These are phyloP conservation scores for Xanthorhoe spadicearia DNA, from an alignment of 2,888 invertebrate genomes.

Conservation along the genomic window DNA sequence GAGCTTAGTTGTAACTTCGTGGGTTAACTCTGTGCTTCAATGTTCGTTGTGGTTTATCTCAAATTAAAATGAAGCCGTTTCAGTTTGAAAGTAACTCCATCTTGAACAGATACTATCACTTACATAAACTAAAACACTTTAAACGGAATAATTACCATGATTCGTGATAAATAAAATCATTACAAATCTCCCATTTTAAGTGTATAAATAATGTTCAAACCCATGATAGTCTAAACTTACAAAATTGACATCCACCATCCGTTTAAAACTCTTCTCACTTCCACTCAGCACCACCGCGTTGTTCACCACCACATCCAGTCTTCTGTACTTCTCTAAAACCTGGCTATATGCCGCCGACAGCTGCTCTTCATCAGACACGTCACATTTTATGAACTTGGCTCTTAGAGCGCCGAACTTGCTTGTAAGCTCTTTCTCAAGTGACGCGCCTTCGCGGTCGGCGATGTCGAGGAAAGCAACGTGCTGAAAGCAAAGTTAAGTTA, in stretches of 20 bases:
- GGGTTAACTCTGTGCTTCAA: no score
- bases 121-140: no score
- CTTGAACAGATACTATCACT: background rate
- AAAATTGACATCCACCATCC: constrained; percentile 73
- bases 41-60: no score
- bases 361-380: constrained; percentile 67
- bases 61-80: no score
- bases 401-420: constrained; percentile 71
- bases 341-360: constrained; percentile 65
- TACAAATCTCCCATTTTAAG: no score
- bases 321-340: constrained; percentile 69
- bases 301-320: constrained; percentile 73
- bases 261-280: constrained; percentile 55
- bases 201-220: no score
- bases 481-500: constrained; percentile 54
- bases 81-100: background rate
- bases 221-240: constrained; percentile 52
- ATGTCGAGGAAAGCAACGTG: constrained; percentile 75
- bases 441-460: constrained; percentile 64
- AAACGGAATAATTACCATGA: no score
- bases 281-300: constrained; percentile 66
- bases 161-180: no score
- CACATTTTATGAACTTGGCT: constrained; percentile 79
- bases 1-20: no score
- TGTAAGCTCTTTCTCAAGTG: constrained; percentile 65